Percentiles rank a stretch among this genome's conserved stretches.
Conservation (phyloP, 2,797 vertebrate genomes). For the Amblyraja radiata region DNA sequence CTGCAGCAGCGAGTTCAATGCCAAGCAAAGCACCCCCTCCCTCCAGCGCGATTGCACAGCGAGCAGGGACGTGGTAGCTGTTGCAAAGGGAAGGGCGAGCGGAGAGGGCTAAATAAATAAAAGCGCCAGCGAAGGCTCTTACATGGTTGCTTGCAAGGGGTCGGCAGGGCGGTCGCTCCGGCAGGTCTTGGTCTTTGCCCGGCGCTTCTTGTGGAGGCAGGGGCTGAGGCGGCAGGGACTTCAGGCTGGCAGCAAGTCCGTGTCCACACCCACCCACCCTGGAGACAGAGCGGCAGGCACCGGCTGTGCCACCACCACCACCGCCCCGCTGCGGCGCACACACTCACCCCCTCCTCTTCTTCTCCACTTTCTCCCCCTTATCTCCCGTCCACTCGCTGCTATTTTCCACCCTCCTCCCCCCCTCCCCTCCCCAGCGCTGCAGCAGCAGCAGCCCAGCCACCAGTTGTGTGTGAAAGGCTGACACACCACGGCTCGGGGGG, state of each 20-base stretch:
- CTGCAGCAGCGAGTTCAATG: too few species aligned
- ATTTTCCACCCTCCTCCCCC: not conserved
- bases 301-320: not conserved
- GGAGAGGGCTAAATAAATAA: not conserved
- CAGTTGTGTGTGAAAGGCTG: conserved; percentile 15
- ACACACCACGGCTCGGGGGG: too few species aligned
- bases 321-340: not conserved
- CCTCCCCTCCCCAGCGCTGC: not conserved
- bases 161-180: not conserved
- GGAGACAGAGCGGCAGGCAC: not conserved
- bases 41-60: too few species aligned
- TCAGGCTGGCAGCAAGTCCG: not conserved
- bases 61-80: too few species aligned
- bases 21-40: too few species aligned
- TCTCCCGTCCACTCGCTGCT: not conserved
- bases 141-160: not conserved
- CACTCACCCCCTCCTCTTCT: not conserved
- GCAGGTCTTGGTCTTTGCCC: not conserved
- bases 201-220: not conserved
- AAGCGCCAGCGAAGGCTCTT: not conserved
- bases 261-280: not conserved
- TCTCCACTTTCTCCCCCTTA: not conserved
- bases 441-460: not conserved
- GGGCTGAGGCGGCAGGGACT: not conserved
- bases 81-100: too few species aligned